These are phyloP conservation scores for Choloepus didactylus DNA, from an alignment of 2,797 vertebrate genomes.

Conservation along the genomic window DNA sequence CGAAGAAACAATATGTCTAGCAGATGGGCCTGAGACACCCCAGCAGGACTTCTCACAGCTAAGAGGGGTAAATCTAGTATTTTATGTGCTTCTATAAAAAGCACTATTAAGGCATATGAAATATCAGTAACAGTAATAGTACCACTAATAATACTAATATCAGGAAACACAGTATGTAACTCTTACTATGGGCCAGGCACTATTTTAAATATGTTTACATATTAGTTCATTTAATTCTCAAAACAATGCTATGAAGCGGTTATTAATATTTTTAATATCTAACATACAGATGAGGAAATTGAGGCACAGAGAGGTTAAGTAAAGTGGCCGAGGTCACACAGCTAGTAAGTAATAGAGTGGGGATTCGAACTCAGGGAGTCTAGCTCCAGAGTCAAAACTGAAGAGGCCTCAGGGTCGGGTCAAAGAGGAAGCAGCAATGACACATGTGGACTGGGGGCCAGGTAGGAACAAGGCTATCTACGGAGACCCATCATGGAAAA, in stretches of 20 bases:
- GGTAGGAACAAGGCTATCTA: not conserved
- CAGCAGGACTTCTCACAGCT: not conserved
- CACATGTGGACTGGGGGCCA: too few relatives aligned
- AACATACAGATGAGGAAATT: conserved; percentile 27
- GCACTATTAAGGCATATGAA: not conserved
- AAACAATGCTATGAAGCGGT: not conserved
- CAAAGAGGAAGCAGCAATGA: not conserved
- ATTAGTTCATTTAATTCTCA: not conserved
- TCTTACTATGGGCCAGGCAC: not conserved
- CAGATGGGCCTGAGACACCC: not conserved
- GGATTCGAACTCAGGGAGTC: not conserved
- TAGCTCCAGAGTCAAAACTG: not conserved
- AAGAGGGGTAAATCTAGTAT: not conserved
- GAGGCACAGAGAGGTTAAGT: not conserved
- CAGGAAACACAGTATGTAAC: not conserved
- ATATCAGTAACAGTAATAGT: not conserved
- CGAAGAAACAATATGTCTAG: conserved; percentile 7
- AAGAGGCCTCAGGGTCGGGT: not conserved
- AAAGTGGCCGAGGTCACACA: not conserved
- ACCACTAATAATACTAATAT: not conserved
- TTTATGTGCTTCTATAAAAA: not conserved
- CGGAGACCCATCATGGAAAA: not conserved
- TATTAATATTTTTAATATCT: not conserved
- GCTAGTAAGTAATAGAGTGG: not conserved
- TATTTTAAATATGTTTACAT: not conserved